phyloP scores from a whole-genome alignment of 2,888 invertebrate genomes.

The Pachycephus smyrnensis region DNA sequence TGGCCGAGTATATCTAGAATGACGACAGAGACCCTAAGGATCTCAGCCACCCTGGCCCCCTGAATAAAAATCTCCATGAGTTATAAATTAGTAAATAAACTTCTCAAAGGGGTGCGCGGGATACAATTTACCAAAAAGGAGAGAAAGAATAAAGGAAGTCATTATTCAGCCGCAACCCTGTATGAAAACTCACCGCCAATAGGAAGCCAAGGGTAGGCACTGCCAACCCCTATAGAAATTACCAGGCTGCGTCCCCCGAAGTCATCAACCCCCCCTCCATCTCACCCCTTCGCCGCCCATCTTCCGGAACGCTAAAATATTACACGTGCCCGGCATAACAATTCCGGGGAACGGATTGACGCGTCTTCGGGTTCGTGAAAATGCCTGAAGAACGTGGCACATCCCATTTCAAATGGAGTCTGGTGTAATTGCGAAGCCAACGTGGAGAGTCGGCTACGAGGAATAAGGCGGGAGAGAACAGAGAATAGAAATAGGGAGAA shows the following conservation, averaged over 20 bases:
- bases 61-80: not conserved
- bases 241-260: not conserved
- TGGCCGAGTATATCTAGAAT: no score
- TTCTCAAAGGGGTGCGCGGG: not conserved
- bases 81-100: not conserved
- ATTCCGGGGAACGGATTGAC: not conserved
- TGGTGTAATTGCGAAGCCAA: not conserved
- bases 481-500: not conserved
- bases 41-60: not conserved
- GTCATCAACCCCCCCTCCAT: not conserved
- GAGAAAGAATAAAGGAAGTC: not conserved
- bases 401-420: not conserved
- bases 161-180: not conserved
- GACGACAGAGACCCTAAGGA: not conserved
- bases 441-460: not conserved
- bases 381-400: not conserved
- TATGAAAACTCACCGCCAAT: not conserved
- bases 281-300: not conserved
- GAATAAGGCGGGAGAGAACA: not conserved
- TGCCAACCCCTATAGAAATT: not conserved
- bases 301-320: not conserved
- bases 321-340: not conserved
- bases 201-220: not conserved
- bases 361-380: not conserved
- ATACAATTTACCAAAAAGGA: not conserved